phyloP scores from a whole-genome alignment of 2,113 vertebrate genomes.

The Petroica traversi region DNA sequence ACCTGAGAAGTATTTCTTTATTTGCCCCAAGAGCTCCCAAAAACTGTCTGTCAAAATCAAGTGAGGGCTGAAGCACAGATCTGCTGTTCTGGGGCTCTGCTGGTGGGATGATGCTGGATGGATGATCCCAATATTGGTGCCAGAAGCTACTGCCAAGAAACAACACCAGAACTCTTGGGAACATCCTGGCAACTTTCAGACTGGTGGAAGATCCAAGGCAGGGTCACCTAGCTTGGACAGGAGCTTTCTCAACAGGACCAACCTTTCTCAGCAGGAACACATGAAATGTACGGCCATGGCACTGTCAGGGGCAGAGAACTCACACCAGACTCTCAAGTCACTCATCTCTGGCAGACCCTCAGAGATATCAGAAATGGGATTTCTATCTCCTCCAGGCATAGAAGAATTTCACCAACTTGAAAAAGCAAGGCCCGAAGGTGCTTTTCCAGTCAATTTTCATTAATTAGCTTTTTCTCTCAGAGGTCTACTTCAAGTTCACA shows the following conservation, averaged over 20 bases:
- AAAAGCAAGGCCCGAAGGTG: neutral
- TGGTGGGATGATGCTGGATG: neutral
- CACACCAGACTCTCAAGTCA: neutral
- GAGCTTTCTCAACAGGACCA: neutral
- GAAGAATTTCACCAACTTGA: neutral
- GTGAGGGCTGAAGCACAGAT: neutral
- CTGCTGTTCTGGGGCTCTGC: neutral
- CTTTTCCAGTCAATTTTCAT: neutral
- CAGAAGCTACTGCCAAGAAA: neutral
- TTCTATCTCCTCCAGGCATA: neutral
- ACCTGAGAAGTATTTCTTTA: neutral
- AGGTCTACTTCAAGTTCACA: neutral
- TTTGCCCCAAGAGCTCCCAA: neutral
- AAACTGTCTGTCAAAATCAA: neutral
- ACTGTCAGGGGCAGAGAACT: accelerated
- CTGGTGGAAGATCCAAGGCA: neutral
- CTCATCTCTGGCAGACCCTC: neutral
- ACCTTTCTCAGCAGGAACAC: neutral
- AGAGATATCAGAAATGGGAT: neutral
- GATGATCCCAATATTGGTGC: neutral
- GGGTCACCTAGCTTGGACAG: neutral
- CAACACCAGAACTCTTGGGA: neutral
- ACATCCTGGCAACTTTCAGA: neutral
- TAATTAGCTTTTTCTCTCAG: neutral
- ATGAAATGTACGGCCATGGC: accelerated